Percentiles rank a stretch among this genome's conserved stretches.
phyloP scores from a whole-genome alignment of 2,113 vertebrate species.

The Gila orcuttii region DNA sequence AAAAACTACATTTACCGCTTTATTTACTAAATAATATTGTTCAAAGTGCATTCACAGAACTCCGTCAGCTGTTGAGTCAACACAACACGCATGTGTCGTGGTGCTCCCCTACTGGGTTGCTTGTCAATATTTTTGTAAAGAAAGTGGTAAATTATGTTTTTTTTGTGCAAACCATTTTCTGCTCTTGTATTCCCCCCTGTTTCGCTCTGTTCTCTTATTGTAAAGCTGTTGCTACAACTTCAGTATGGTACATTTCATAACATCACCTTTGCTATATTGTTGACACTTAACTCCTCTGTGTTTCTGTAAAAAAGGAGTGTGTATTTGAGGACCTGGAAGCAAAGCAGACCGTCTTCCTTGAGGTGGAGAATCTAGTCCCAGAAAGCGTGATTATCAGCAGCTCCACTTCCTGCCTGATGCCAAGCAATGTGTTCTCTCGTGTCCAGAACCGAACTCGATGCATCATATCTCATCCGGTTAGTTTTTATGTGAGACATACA shows the following conservation, averaged over 20 bases:
- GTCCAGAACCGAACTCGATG: constrained; percentile 85
- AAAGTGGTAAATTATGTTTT: too few relatives aligned
- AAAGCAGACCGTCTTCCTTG: constrained; percentile 87
- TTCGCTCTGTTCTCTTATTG: not conserved
- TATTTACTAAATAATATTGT: too few relatives aligned
- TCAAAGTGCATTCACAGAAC: too few relatives aligned
- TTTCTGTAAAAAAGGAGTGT: constrained; percentile 82
- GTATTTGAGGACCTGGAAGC: constrained; percentile 88
- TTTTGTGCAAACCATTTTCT: not conserved
- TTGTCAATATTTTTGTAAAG: too few relatives aligned
- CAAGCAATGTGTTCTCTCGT: constrained; percentile 85
- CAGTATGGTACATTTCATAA: not conserved
- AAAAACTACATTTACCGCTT: too few relatives aligned
- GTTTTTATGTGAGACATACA: constrained; percentile 60
- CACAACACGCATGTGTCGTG: too few relatives aligned
- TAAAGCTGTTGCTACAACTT: not conserved
- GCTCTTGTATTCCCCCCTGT: not conserved
- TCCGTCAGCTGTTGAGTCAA: too few relatives aligned
- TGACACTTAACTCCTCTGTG: constrained; percentile 18
- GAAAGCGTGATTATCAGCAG: constrained; percentile 86
- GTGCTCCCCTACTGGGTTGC: too few relatives aligned
- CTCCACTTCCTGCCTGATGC: constrained; percentile 92
- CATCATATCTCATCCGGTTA: constrained; percentile 93
- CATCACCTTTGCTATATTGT: not conserved
- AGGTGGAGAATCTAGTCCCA: constrained; percentile 80